A percentile compares a stretch with the other conserved stretches of the same genome.
These are phyloP conservation scores for Macroglossus sobrinus DNA, from an alignment of 2,113 vertebrate genomes.

Conservation along the genomic window DNA sequence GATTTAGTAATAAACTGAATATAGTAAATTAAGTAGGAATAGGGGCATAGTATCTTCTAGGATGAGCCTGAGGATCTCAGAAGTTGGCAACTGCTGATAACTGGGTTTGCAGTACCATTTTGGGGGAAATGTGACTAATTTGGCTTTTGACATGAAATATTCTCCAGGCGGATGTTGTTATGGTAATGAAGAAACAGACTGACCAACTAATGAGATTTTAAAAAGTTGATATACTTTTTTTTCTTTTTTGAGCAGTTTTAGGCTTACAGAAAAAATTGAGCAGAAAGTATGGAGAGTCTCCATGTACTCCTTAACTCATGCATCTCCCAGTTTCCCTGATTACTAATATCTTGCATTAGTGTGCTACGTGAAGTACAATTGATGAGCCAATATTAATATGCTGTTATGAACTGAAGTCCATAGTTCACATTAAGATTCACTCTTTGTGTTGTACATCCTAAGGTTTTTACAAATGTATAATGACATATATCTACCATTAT, in stretches of 20 bases:
- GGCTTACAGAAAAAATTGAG: neutral
- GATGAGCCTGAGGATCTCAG: neutral
- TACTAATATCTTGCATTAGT: neutral
- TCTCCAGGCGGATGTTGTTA: neutral
- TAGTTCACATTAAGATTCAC: neutral
- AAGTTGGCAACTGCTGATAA: neutral
- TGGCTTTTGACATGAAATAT: constrained; percentile 41
- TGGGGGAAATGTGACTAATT: neutral
- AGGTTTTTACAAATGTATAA: neutral
- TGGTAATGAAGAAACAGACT: neutral
- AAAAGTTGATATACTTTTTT: neutral
- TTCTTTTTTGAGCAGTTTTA: neutral
- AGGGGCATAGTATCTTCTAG: neutral
- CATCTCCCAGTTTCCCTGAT: neutral
- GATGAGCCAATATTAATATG: neutral
- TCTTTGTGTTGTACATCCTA: neutral
- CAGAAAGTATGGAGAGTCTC: neutral
- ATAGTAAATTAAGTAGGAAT: neutral
- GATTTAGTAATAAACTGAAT: neutral
- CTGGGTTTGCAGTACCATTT: neutral
- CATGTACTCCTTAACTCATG: neutral
- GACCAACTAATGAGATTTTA: neutral
- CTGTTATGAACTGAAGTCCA: neutral
- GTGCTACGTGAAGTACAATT: neutral
- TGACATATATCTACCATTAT: neutral